Percentiles rank a stretch among this genome's conserved stretches.
Conservation (phyloP, 2,113 vertebrate genomes). For the Cavia porcellus region DNA sequence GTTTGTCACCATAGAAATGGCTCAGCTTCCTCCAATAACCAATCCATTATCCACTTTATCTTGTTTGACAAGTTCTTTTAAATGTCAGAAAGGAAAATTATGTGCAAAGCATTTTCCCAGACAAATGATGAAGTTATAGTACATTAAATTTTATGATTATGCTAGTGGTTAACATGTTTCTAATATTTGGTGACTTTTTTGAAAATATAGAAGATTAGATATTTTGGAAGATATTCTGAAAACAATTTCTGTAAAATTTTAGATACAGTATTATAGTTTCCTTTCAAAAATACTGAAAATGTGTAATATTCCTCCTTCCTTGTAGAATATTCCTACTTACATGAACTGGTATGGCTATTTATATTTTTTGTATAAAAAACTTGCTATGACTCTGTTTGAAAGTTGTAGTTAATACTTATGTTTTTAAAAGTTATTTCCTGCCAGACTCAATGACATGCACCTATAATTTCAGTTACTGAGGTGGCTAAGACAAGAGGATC, state of each 20-base stretch:
- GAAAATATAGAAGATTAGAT: not conserved
- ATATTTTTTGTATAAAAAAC: not conserved
- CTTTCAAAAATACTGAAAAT: constrained; percentile 15
- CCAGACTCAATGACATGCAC: not conserved
- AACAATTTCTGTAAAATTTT: constrained; percentile 13
- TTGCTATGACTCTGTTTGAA: not conserved
- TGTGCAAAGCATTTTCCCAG: constrained; percentile 13
- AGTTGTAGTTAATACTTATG: not conserved
- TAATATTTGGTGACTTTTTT: not conserved
- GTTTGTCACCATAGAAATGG: not conserved
- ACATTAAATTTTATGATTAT: constrained; percentile 47
- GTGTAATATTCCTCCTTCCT: not conserved
- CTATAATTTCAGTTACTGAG: not conserved
- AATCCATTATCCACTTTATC: not conserved
- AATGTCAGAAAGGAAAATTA: constrained; percentile 16
- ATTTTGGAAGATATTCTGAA: not conserved
- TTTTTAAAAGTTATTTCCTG: not conserved
- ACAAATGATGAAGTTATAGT: constrained; percentile 27
- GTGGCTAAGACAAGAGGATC: not conserved
- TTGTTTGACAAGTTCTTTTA: not conserved
- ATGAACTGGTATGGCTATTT: not conserved
- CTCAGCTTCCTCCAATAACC: not conserved
- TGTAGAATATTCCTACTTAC: not conserved
- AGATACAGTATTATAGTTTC: not conserved
- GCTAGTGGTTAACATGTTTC: not conserved